phyloP scores from a whole-genome alignment of 1,140 invertebrate species.

The Bombus polaris region DNA sequence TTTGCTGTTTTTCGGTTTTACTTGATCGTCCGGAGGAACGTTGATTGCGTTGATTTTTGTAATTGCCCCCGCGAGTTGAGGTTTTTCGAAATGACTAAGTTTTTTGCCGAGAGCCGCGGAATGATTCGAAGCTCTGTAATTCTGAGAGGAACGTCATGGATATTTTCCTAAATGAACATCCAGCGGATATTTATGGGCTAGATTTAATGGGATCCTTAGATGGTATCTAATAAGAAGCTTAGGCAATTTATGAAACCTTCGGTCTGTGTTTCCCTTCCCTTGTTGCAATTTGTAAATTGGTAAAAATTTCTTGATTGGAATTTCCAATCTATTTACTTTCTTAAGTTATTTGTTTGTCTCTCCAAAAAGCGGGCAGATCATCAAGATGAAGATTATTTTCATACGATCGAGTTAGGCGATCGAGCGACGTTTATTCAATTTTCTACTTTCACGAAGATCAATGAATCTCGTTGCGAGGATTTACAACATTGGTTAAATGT shows the following conservation, averaged over 20 bases:
- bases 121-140: not conserved
- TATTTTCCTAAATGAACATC: too few species aligned
- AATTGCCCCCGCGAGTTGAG: not conserved
- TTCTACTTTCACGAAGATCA: not conserved
- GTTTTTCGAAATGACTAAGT: not conserved
- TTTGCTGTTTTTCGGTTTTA: not conserved
- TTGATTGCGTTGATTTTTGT: not conserved
- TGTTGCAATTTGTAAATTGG: not conserved
- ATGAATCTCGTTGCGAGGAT: not conserved
- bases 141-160: not conserved
- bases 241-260: not conserved
- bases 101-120: not conserved
- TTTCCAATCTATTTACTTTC: not conserved
- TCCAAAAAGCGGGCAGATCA: not conserved
- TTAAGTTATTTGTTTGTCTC: not conserved
- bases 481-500: slow-evolving; percentile 1
- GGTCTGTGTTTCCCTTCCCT: not conserved
- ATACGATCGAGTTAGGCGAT: not conserved
- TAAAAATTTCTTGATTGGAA: not conserved
- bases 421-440: not conserved
- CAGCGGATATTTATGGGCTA: not conserved
- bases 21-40: too few species aligned
- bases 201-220: not conserved
- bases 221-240: not conserved
- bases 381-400: not conserved